These are phyloP conservation scores for Aelia acuminata DNA, from an alignment of 2,888 invertebrate species.

Conservation along the genomic window DNA sequence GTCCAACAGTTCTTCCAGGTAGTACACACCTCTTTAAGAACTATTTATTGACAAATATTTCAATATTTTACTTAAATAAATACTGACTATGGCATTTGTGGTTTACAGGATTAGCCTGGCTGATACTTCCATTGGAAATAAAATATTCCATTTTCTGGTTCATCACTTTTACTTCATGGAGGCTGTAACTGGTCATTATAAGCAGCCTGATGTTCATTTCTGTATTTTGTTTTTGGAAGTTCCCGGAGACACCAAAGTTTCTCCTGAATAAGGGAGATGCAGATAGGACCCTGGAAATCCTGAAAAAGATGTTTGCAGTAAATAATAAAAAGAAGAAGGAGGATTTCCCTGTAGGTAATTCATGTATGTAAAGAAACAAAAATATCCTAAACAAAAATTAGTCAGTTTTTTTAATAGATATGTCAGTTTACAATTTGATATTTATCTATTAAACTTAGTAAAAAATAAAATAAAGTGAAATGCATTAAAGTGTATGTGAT, in stretches of 20 bases:
- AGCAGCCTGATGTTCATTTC: constrained; percentile 3
- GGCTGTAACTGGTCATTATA: constrained; percentile 1
- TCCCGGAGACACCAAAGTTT: constrained; percentile 50
- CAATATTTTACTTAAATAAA: too few species aligned
- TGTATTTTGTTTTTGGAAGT: background rate
- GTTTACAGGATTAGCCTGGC: constrained; percentile 31
- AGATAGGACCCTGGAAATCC: constrained; percentile 42
- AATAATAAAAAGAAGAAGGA: constrained; percentile 15
- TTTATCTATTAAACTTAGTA: too few species aligned
- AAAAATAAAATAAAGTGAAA: too few species aligned
- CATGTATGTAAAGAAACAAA: background rate
- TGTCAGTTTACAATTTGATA: too few species aligned
- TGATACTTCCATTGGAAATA: constrained; percentile 13
- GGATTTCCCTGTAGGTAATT: constrained; percentile 47
- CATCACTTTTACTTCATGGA: constrained; percentile 45
- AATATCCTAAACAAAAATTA: too few species aligned
- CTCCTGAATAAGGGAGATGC: constrained; percentile 24
- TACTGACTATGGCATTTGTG: background rate
- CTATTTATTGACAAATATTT: background rate
- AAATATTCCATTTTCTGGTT: background rate
- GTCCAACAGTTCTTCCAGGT: constrained; percentile 53
- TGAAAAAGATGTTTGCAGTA: constrained; percentile 4
- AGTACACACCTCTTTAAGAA: background rate
- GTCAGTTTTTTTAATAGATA: too few species aligned
- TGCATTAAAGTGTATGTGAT: background rate